These are phyloP conservation scores for Leucopsar rothschildi DNA, from an alignment of 2,113 vertebrate species.

Conservation along the genomic window DNA sequence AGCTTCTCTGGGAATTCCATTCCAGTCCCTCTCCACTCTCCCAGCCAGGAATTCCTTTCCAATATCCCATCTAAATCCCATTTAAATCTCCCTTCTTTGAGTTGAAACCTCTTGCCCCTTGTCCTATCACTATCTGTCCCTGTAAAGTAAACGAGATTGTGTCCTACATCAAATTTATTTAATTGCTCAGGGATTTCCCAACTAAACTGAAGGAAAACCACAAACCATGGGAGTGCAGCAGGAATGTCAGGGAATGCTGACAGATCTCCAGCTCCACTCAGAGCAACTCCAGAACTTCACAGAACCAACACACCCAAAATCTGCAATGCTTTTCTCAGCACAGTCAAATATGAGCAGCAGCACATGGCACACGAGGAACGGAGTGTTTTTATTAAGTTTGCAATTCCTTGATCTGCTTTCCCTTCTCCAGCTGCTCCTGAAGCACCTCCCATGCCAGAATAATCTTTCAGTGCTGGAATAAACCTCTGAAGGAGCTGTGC, in stretches of 20 bases:
- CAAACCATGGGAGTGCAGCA: fast-evolving
- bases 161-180: fast-evolving
- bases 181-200: not conserved
- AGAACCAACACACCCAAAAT: not conserved
- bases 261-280: not conserved
- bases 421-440: conserved; percentile 18
- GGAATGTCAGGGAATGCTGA: not conserved
- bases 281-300: not conserved
- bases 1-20: not conserved
- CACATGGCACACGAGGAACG: not conserved
- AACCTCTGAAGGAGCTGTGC: not conserved
- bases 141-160: not conserved
- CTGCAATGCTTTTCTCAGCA: not conserved
- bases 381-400: not conserved
- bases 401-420: not conserved
- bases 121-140: not conserved
- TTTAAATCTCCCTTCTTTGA: not conserved
- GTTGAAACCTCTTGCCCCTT: not conserved
- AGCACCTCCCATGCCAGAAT: not conserved
- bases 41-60: not conserved
- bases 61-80: not conserved
- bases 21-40: fast-evolving
- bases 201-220: not conserved
- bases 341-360: not conserved
- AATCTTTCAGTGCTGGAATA: conserved; percentile 4